Evolutionary conservation across 2,113 vertebrate genomes (phyloP).

Genomic region (Ophiodon elongatus): DNA sequence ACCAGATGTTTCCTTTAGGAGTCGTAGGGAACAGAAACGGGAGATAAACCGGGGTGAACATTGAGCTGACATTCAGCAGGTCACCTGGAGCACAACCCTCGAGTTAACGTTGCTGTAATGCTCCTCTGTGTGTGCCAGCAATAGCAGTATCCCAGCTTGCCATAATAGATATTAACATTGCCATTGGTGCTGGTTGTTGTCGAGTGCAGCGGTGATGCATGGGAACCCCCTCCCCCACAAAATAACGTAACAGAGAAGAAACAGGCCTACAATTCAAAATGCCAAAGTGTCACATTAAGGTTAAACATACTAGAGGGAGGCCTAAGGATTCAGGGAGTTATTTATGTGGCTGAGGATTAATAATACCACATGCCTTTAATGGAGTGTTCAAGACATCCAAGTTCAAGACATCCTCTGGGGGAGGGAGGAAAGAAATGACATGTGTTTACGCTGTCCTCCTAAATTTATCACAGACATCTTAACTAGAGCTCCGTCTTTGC

Average conservation of each 20-base stretch:
- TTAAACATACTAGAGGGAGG: background rate
- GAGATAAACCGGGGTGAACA: background rate
- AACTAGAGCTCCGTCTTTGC: constrained; percentile 21
- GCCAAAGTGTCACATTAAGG: constrained; percentile 6
- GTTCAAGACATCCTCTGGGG: constrained; percentile 1
- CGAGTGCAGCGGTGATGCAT: background rate
- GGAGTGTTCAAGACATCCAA: background rate
- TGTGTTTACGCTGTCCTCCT: constrained; percentile 19
- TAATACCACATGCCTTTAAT: background rate
- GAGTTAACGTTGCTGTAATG: background rate
- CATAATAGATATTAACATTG: background rate
- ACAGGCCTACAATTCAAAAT: background rate
- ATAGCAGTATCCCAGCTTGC: background rate
- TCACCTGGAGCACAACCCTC: background rate
- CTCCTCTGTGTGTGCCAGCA: background rate
- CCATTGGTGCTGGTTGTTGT: background rate
- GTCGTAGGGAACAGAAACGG: no score
- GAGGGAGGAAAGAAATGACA: background rate
- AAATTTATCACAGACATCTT: constrained; percentile 32
- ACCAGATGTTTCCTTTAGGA: background rate
- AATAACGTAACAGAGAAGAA: background rate
- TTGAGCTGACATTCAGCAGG: background rate
- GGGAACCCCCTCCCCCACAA: background rate
- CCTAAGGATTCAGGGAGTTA: background rate
- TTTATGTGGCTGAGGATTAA: background rate